These are phyloP conservation scores for Periophthalmodon schlosseri DNA, from an alignment of 2,113 vertebrate species.

Conservation along the genomic window DNA sequence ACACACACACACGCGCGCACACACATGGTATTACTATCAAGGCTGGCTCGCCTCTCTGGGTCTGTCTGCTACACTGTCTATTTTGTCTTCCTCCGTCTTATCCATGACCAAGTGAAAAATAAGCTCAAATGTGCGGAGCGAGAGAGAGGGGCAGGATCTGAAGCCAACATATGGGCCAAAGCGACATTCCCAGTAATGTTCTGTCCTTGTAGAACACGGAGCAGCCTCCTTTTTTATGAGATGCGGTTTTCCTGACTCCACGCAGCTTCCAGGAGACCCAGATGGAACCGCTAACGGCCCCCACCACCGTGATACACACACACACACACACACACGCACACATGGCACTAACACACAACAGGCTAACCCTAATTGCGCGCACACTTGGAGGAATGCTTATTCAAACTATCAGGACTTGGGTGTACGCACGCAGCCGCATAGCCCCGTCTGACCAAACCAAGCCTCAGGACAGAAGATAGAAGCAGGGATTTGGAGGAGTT, in stretches of 20 bases:
- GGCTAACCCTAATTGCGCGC: constrained; percentile 68
- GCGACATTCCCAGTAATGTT: constrained; percentile 99
- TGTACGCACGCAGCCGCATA: constrained; percentile 45
- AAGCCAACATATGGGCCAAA: constrained; percentile 97
- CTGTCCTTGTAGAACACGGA: constrained; percentile 99
- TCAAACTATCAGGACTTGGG: constrained; percentile 61
- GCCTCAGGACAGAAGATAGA: constrained; percentile 23
- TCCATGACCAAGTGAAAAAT: constrained; percentile 66
- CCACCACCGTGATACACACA: constrained; percentile 60
- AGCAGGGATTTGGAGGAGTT: constrained; percentile 29
- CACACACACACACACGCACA: constrained; percentile 51
- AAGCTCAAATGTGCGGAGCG: constrained; percentile 56
- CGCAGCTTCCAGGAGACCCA: constrained; percentile 93
- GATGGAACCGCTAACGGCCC: constrained; percentile 91
- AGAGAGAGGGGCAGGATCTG: constrained; percentile 30
- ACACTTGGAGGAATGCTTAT: constrained; percentile 70
- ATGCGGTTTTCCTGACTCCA: constrained; percentile 99
- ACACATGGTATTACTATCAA: constrained; percentile 99
- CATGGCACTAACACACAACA: constrained; percentile 52
- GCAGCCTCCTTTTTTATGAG: constrained; percentile 98
- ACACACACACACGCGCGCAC: constrained; percentile 53
- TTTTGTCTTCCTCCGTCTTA: constrained; percentile 67
- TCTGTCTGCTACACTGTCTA: constrained; percentile 64
- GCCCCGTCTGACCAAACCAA: constrained; percentile 35
- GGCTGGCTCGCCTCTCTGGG: constrained; percentile 65